These are phyloP conservation scores for Aphidoletes aphidimyza DNA, from an alignment of 2,888 invertebrate genomes.

Conservation along the genomic window DNA sequence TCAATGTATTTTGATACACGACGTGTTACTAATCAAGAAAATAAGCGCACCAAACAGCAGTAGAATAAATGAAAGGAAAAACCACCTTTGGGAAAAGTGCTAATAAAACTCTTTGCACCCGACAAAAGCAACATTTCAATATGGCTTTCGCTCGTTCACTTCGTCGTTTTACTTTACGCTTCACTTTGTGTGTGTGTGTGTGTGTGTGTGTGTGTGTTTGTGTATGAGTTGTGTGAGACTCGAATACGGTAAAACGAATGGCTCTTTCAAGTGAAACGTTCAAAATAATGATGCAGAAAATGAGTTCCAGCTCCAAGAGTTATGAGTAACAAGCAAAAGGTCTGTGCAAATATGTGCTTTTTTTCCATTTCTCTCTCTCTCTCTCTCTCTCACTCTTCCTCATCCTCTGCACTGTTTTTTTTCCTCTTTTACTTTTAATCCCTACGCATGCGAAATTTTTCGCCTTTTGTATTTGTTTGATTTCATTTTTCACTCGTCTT, in stretches of 20 bases:
- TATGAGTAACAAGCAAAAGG: background rate
- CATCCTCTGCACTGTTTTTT: background rate
- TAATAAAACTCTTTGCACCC: slow-evolving; percentile 48
- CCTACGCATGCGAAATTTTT: slow-evolving; percentile 11
- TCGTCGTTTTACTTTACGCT: background rate
- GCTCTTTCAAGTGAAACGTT: slow-evolving; percentile 29
- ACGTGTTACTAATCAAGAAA: slow-evolving; percentile 45
- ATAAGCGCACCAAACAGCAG: slow-evolving; percentile 5
- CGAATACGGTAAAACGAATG: background rate
- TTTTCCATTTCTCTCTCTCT: background rate
- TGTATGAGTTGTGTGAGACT: background rate
- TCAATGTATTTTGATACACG: slow-evolving; percentile 43
- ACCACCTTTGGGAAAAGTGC: slow-evolving; percentile 35
- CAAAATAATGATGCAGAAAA: slow-evolving; percentile 49
- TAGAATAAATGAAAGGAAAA: background rate
- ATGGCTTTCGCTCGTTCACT: background rate
- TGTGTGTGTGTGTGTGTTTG: background rate
- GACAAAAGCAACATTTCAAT: slow-evolving; percentile 30
- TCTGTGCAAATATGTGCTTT: slow-evolving; percentile 1
- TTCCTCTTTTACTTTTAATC: no score
- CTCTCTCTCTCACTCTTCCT: background rate
- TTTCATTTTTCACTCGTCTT: slow-evolving; percentile 31
- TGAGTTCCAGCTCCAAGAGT: slow-evolving; percentile 38
- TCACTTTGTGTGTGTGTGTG: background rate
- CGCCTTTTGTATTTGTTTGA: slow-evolving; percentile 39